Base-by-base conservation (phyloP, 2,113 vertebrate species). In the Proterorhinus semilunaris region DNA sequence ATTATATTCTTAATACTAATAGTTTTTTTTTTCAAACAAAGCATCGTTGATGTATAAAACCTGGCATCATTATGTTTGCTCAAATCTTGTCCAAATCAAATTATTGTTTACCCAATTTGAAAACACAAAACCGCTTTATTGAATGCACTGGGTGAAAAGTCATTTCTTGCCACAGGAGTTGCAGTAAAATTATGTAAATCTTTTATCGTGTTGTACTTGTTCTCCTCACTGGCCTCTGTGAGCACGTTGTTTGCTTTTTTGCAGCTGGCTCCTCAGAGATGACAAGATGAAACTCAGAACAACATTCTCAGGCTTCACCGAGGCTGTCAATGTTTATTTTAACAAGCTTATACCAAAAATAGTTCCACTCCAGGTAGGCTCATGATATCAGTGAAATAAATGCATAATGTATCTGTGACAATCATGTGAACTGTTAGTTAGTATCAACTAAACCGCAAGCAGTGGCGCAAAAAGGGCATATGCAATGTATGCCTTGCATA, bases 211-310 rank as follows among this genome's bases (percentile, higher is more conserved):
- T 21, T 21, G 21, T 21, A 1, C 21, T 21, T 21, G 21, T 21
- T 21, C 1, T 21, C 21, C 21, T 21, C 27, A 36, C 27, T 36
- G 27, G 2, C 12, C 4, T 4, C 9, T 53, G 12, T 43, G 10
- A 61, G 48, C n/a, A 12, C 44, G 0, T 74, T 59, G 61, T 69
- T 68, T 61, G 72, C 16, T 73, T 69, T 59, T 69, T 12, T 69
- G 66, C 80, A 96, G 96, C 71, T 98, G 96, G 96, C 90, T 97
- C 13, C 93, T 98, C 72, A 91, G 83, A 9, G 96, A 98, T 65
- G 81, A 82, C 8, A 86, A 88, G 66, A 97, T 98, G 96, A 93
- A 89, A 66, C 88, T 98, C 78, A 93, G 96, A 62, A 96, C 94
- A 0, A 96, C 92, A 0, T 93, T 97, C 71, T 88, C 81, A n/a